Conservation (phyloP, 1,140 invertebrate species). For the Plutomurus gul region DNA sequence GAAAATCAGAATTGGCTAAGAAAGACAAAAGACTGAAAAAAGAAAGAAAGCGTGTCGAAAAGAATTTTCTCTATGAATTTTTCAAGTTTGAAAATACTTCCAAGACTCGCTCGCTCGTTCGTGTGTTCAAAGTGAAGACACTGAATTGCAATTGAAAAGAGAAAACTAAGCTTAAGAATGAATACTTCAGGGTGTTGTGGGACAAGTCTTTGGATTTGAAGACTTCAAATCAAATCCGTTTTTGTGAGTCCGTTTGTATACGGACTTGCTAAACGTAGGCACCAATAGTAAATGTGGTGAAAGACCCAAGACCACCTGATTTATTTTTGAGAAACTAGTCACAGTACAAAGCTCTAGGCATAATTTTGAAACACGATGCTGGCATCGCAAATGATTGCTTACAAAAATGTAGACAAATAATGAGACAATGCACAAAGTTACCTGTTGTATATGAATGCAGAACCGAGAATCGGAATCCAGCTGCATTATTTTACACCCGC, state of each 20-base stretch:
- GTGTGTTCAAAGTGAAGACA: constrained; percentile 19
- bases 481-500: no score
- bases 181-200: not conserved
- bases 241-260: not conserved
- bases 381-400: no score
- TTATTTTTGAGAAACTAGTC: no score
- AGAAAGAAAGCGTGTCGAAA: constrained; percentile 3
- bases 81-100: constrained; percentile 25
- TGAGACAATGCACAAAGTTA: no score
- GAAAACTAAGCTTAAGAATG: not conserved
- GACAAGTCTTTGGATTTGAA: constrained; percentile 14
- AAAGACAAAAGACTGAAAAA: constrained; percentile 16
- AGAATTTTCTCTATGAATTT: constrained; percentile 17
- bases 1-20: constrained; percentile 25
- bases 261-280: no score
- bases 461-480: no score
- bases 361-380: no score
- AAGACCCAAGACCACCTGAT: no score
- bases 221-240: not conserved
- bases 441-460: no score
- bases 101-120: constrained; percentile 13
- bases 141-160: constrained; percentile 9
- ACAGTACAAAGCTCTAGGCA: no score
- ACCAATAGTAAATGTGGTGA: no score
- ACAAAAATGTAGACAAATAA: no score